These are phyloP conservation scores for Martes martes DNA, from an alignment of 2,113 vertebrate species.

Conservation along the genomic window DNA sequence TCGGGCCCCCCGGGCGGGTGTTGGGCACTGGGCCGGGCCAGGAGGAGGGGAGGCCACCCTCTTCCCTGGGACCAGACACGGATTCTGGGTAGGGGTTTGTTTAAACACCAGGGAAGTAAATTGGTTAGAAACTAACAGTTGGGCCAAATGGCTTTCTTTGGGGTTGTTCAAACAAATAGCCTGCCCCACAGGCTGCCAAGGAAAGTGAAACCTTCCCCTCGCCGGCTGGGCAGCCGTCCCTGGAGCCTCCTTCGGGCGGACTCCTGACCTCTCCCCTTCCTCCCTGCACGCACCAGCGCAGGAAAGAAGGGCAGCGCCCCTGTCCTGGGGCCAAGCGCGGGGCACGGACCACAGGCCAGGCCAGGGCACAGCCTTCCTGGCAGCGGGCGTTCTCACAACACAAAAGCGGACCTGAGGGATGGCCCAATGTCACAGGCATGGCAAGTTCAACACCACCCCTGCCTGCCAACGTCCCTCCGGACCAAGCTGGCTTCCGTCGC, in stretches of 20 bases:
- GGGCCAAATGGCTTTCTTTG: conserved; percentile 1
- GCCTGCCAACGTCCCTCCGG: background rate
- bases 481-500: background rate
- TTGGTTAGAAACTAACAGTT: conserved; percentile 27
- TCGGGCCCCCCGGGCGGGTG: fast-evolving
- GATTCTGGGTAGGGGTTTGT: background rate
- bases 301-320: background rate
- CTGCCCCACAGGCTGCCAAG: background rate
- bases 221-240: background rate
- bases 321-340: fast-evolving
- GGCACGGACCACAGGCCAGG: background rate
- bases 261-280: background rate
- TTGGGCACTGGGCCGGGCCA: fast-evolving
- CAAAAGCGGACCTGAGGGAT: background rate
- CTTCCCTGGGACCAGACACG: background rate
- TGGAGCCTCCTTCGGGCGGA: background rate
- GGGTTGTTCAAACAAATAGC: conserved; percentile 14
- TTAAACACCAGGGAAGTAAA: conserved; percentile 12
- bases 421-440: fast-evolving
- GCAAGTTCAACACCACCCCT: background rate
- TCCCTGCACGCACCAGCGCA: background rate
- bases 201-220: background rate
- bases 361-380: background rate
- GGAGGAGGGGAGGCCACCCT: background rate
- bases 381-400: background rate